Evolutionary conservation across 2,888 invertebrate species (phyloP), one percentile per base, ranked within the genome.

Genomic region (Caenorhabditis afra): DNA sequence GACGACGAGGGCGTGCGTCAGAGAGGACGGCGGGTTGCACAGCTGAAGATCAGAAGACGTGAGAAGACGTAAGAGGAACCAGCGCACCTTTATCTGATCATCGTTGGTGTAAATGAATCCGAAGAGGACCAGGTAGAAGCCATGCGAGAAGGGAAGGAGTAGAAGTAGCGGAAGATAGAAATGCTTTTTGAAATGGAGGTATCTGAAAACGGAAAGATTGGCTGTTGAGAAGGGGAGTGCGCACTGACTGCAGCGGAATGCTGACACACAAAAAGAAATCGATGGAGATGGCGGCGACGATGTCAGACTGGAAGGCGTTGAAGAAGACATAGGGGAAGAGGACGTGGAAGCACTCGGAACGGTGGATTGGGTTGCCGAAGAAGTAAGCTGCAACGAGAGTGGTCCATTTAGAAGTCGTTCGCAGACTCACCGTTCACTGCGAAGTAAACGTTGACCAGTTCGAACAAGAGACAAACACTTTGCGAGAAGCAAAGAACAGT

Each of bases 241-340:
- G 14, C 3, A 41, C 41, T 41, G 11, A 41, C 41, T 41, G 37
- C 11, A 58, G 16, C 7, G 58, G 58, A 18, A 58, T 12, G 11
- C 16, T 11, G 12, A 58, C 44, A 22, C 41, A 39, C 20, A 58
- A 14, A n/a, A 58, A 44, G 16, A 58, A 41, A 22, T 58, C 58
- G 37, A 58, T 14, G 18, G 58, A 16, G 16, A 58, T 39, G n/a
- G 39, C 22, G 12, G 23, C 22, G 11, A 64, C 52, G 37, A 52
- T 22, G 23, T 52, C 64, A 2, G 49, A n/a, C 22, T 64, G 64
- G 11, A 64, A 64, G 3, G 41, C 8, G 16, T 52, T 64, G 52
- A 50, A 64, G 50, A 64, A 64, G 16, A 52, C 23, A 22, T 64
- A 64, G 5, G 29, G n/a, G 23, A 64, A 64, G n/a, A 64, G 18